A percentile compares a stretch with the other conserved stretches of the same genome.
These are phyloP conservation scores for Siniperca knerii DNA, from an alignment of 2,113 vertebrate species.

Conservation along the genomic window DNA sequence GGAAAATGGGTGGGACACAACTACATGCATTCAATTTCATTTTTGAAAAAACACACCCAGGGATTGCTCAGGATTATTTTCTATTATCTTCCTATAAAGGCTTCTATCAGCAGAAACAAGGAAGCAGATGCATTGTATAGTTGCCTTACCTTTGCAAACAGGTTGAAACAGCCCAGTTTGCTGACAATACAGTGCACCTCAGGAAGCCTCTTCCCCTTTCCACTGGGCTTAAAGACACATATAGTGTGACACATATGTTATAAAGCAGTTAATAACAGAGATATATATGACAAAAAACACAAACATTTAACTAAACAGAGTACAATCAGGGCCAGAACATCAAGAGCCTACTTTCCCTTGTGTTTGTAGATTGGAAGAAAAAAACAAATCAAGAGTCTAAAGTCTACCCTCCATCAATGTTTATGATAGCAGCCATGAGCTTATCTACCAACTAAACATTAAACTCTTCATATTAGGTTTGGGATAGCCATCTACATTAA, in stretches of 20 bases:
- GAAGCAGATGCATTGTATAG: not conserved
- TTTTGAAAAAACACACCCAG: slow-evolving; percentile 54
- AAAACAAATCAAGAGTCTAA: not conserved
- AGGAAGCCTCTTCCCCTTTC: slow-evolving; percentile 95
- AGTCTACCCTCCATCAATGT: slow-evolving; percentile 11
- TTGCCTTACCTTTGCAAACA: slow-evolving; percentile 95
- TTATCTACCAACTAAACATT: not conserved
- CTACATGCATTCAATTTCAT: not conserved
- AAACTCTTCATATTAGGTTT: slow-evolving; percentile 5
- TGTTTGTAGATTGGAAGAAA: not conserved
- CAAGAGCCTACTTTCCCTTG: not conserved
- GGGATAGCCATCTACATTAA: not conserved
- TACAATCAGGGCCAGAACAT: not conserved
- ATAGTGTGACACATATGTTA: slow-evolving; percentile 28
- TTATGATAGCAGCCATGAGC: not conserved
- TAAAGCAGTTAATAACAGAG: not conserved
- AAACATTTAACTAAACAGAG: not conserved
- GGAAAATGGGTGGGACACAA: slow-evolving; percentile 22
- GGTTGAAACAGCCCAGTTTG: slow-evolving; percentile 97
- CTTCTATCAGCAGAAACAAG: not conserved
- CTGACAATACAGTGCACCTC: slow-evolving; percentile 98
- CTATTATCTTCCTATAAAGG: not conserved
- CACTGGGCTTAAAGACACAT: slow-evolving; percentile 83
- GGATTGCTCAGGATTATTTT: slow-evolving; percentile 50
- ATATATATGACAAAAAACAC: slow-evolving; percentile 2